These are phyloP conservation scores for Bovichtus variegatus DNA, from an alignment of 2,797 vertebrate species.

Conservation along the genomic window DNA sequence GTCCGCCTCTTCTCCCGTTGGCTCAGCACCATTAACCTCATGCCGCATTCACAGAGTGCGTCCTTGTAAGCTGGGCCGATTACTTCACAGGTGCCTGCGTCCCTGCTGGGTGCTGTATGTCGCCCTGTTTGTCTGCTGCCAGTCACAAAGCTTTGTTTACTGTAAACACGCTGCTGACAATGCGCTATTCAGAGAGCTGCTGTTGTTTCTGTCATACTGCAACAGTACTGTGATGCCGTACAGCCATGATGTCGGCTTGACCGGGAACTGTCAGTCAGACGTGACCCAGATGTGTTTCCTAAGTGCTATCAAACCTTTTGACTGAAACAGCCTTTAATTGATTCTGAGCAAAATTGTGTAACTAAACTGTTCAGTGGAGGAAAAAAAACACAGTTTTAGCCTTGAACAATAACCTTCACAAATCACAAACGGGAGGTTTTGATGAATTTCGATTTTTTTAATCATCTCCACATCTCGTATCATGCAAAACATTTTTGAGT, in stretches of 20 bases:
- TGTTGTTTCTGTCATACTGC: background rate
- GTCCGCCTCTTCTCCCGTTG: conserved; percentile 45
- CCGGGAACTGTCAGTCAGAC: conserved; percentile 10
- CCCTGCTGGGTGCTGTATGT: conserved; percentile 35
- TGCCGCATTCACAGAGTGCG: conserved; percentile 38
- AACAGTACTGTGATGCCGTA: background rate
- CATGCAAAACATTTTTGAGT: too few relatives aligned
- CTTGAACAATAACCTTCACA: background rate
- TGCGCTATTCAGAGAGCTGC: conserved; percentile 12
- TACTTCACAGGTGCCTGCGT: conserved; percentile 52
- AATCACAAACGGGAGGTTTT: background rate
- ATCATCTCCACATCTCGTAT: background rate
- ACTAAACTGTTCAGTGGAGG: background rate
- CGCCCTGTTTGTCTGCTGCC: conserved; percentile 27
- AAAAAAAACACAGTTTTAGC: background rate
- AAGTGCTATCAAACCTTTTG: conserved; percentile 1
- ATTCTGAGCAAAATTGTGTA: background rate
- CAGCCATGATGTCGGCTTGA: conserved; percentile 25
- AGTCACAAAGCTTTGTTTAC: conserved; percentile 62
- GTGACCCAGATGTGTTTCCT: background rate
- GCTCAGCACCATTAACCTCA: conserved; percentile 31
- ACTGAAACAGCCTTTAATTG: background rate
- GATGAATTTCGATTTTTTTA: background rate
- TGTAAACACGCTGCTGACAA: conserved; percentile 60
- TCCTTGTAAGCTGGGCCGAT: conserved; percentile 65